Percentiles rank a stretch among this genome's conserved stretches.
phyloP scores from a whole-genome alignment of 1,140 invertebrate genomes.

The Saccostrea echinata region DNA sequence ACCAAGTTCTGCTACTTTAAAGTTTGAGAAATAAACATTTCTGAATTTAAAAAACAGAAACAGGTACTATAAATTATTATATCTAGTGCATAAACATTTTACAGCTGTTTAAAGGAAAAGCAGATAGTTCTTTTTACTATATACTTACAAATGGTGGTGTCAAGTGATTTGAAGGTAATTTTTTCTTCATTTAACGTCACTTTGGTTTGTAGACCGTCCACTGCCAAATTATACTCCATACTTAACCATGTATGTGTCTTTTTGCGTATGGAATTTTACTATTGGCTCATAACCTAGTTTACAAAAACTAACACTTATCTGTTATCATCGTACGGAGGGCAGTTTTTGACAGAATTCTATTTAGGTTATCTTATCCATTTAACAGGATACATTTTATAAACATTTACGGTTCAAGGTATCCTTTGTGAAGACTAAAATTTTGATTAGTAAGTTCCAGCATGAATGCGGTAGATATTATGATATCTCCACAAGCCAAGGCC shows the following conservation, averaged over 20 bases:
- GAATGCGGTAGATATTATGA: too few relatives aligned
- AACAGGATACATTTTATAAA: too few relatives aligned
- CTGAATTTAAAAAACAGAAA: background rate
- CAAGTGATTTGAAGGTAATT: background rate
- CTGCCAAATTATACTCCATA: background rate
- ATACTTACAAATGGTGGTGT: background rate
- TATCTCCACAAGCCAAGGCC: too few relatives aligned
- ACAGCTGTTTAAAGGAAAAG: background rate
- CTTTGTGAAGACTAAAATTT: too few relatives aligned
- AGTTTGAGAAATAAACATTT: background rate
- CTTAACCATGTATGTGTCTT: background rate
- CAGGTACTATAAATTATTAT: background rate
- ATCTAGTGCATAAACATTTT: background rate
- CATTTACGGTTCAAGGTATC: too few relatives aligned
- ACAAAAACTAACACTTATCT: background rate
- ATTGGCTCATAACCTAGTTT: background rate
- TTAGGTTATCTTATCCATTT: too few relatives aligned
- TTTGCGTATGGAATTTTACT: background rate
- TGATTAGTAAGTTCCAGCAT: too few relatives aligned
- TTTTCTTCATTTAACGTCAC: background rate
- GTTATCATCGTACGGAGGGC: background rate
- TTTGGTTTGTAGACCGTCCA: background rate
- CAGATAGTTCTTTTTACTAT: background rate
- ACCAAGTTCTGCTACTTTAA: too few relatives aligned
- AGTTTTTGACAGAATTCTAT: background rate